Percentiles rank a stretch among this genome's conserved stretches.
phyloP scores from a whole-genome alignment of 2,888 invertebrate species.

The Heliconius ismenius region DNA sequence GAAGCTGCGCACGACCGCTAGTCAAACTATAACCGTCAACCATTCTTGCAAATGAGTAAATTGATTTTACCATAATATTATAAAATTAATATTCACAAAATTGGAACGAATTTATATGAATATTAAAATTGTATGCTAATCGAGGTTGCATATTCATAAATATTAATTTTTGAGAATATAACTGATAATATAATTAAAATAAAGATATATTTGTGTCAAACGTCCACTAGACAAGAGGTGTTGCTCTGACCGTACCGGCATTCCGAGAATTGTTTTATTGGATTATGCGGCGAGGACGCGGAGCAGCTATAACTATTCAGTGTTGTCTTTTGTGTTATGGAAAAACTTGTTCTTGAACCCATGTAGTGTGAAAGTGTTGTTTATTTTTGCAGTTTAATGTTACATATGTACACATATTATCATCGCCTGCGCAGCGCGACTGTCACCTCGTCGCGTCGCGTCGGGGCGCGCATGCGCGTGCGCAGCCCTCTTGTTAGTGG shows the following conservation, averaged over 20 bases:
- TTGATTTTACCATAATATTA: not conserved
- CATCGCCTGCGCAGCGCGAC: slow-evolving; percentile 71
- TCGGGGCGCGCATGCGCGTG: slow-evolving; percentile 49
- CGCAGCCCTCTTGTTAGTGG: slow-evolving; percentile 51
- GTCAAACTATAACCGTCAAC: not conserved
- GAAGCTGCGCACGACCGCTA: no score
- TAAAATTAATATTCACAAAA: not conserved
- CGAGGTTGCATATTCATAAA: not conserved
- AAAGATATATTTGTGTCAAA: not conserved
- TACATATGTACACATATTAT: slow-evolving; percentile 83
- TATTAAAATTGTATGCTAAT: not conserved
- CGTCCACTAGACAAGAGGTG: slow-evolving; percentile 45
- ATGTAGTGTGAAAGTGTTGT: slow-evolving; percentile 82
- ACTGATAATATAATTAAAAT: not conserved
- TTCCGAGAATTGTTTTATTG: slow-evolving; percentile 81
- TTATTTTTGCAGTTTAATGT: slow-evolving; percentile 82
- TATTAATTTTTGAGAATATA: not conserved
- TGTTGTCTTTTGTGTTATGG: slow-evolving; percentile 83
- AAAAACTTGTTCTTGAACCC: slow-evolving; percentile 83
- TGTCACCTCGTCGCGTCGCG: slow-evolving; percentile 62
- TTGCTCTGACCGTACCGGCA: slow-evolving; percentile 76
- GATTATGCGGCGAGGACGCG: slow-evolving; percentile 80
- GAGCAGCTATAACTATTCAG: slow-evolving; percentile 82
- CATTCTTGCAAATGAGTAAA: not conserved
- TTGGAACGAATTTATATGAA: not conserved